Base-by-base conservation (phyloP, 2,888 invertebrate species). In the Apodemia duryi region DNA sequence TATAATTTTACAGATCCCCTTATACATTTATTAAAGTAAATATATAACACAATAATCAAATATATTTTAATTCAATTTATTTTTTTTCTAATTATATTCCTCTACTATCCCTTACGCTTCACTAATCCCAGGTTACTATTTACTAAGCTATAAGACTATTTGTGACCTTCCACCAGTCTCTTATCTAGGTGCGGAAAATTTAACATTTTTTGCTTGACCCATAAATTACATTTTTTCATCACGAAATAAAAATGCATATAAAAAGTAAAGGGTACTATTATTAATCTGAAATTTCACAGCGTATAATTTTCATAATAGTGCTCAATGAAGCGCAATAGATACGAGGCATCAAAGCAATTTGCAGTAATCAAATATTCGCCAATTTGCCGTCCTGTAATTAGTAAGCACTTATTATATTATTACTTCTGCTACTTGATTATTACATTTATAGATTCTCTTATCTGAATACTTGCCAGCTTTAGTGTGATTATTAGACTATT, bases 271-370 rank as follows among this genome's bases (percentile, higher is more conserved):
- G 9, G 46, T 13, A 13, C 46, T 46, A 4, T 3, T 57, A 57
- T 57, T 57, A 6, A 57, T 35, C 2, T 32, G 35, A 10, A 57
- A 57, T 57, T 63, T 65, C 63, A 49, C 68, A 65, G 61, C 67
- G 65, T 68, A 68, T 60, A 63, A 65, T 69, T 64, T 64, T 43
- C 65, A 52, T 51, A 54, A 61, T 62, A 67, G 64, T 68, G 71
- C 65, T 67, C 68, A 69, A 65, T 70, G 68, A 66, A 70, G 67
- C 70, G 65, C 61, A 60, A 63, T 63, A 68, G 57, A 69, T 67
- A 63, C 64, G 62, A 43, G 38, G 41, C 66, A 66, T 67, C 61
- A 68, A 71, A 66, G 68, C 63, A 64, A 43, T 51, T 43, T 64
- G 32, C 13, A 57, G 57, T 35, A 57, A 57, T 57, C 57, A 57